Conservation (phyloP, 1,140 invertebrate species). For the Sipha flava region DNA sequence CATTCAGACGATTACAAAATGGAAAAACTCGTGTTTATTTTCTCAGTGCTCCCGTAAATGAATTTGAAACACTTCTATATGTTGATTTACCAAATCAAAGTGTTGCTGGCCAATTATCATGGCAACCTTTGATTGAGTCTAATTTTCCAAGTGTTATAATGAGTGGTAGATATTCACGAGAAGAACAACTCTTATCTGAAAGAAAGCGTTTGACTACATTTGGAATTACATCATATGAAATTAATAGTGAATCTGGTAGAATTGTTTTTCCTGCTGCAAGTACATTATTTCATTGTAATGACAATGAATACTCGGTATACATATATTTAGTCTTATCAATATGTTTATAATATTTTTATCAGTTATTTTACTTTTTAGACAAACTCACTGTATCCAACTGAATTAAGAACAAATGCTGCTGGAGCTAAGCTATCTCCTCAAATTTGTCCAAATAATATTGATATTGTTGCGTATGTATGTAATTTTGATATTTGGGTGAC, state of each 20-base stretch:
- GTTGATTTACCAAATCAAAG: conserved; percentile 60
- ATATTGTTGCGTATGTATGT: conserved; percentile 82
- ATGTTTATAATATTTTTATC: not conserved
- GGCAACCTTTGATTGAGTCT: conserved; percentile 63
- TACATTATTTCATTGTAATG: conserved; percentile 69
- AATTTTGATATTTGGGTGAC: conserved; percentile 85
- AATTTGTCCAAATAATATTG: conserved; percentile 79
- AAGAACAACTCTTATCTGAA: conserved; percentile 85
- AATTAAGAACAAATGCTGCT: conserved; percentile 54
- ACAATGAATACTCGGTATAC: conserved; percentile 59
- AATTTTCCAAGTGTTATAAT: conserved; percentile 56
- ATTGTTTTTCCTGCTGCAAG: conserved; percentile 85
- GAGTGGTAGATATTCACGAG: conserved; percentile 57
- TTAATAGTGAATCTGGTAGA: conserved; percentile 67
- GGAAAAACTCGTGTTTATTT: conserved; percentile 79
- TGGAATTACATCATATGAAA: conserved; percentile 89
- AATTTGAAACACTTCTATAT: conserved; percentile 79
- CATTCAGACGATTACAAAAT: conserved; percentile 66
- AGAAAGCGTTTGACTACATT: conserved; percentile 79
- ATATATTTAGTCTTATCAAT: not conserved
- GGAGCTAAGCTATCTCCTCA: conserved; percentile 76
- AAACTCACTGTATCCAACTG: conserved; percentile 59
- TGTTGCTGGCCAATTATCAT: conserved; percentile 48
- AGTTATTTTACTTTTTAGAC: conserved; percentile 48
- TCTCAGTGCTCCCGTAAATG: conserved; percentile 70